Conservation (phyloP, 1,140 invertebrate genomes). For the Ceratoteleas bidentatus region DNA sequence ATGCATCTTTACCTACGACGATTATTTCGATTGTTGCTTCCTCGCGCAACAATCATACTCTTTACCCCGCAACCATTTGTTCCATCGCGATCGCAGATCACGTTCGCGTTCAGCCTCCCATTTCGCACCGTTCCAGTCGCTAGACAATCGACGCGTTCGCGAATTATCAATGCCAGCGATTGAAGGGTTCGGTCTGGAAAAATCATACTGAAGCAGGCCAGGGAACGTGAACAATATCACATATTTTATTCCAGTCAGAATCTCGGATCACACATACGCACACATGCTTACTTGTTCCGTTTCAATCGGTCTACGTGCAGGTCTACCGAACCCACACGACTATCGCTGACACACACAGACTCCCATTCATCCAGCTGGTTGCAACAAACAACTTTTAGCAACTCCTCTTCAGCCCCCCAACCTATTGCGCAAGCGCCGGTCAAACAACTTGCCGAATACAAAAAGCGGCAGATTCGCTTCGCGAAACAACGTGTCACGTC, state of each 20-base stretch:
- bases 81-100: constrained; percentile 71
- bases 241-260: no score
- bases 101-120: constrained; percentile 62
- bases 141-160: constrained; percentile 28
- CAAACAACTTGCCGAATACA: neutral
- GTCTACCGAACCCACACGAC: no score
- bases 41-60: constrained; percentile 77
- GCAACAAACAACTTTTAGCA: neutral
- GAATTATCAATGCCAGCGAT: constrained; percentile 33
- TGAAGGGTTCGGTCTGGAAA: neutral
- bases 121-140: constrained; percentile 44
- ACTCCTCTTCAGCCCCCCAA: neutral
- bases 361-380: neutral
- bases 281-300: no score
- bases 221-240: no score
- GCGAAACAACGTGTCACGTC: constrained; percentile 5
- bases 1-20: constrained; percentile 61
- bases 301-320: no score
- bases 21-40: constrained; percentile 78
- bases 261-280: no score
- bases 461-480: neutral
- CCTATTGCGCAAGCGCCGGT: neutral
- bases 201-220: no score
- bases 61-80: constrained; percentile 69
- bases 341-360: neutral